Evolutionary conservation across 2,888 invertebrate genomes (phyloP), one percentile per base, ranked within the genome.

Genomic region (Ophion obscuratus): DNA sequence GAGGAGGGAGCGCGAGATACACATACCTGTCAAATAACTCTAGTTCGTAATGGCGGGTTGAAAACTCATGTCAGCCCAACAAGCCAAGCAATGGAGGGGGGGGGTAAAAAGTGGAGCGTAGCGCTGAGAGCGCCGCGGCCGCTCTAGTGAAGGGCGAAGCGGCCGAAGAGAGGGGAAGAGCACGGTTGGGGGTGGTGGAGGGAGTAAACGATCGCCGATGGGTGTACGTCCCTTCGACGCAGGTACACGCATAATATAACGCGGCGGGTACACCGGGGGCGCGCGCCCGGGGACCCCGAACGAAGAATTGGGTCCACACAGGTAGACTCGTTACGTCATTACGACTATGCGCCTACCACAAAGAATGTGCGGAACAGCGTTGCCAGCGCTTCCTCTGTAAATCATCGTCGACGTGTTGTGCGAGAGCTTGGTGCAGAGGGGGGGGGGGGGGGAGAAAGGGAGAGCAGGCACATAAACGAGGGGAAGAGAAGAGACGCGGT

Each of bases 321-420:
- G 93, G 92, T 93, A 93, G 91, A 90, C 90, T 91, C 89, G 91
- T 93, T 93, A 93, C 92, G 92, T 93, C 93, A 93, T 91, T 92
- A 90, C 90, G 89, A 90, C 91, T 90, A 91, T 89, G 89, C 47
- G 47, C 88, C 87, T 85, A 92, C 90, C 91, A 89, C 92, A 91
- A 92, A 92, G 93, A 93, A 93, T 93, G 92, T 88, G 88, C 89
- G 90, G 90, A 83, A 85, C 90, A 89, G 89, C 82, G 90, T 90
- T 89, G 90, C 89, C 89, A 88, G 83, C 84, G 86, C 74, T 87
- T 79, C 71, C 70, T 87, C 79, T 66, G 80, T 79, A 88, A 88
- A 88, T 88, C 89, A 89, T 89, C 87, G 84, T 90, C 47, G 47
- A 47, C 10, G 14, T 90, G 92, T 91, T 91, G 91, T 90, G 90